Percentiles rank a stretch among this genome's conserved stretches.
phyloP scores from a whole-genome alignment of 2,113 vertebrate species.

The Ptilonorhynchus violaceus region DNA sequence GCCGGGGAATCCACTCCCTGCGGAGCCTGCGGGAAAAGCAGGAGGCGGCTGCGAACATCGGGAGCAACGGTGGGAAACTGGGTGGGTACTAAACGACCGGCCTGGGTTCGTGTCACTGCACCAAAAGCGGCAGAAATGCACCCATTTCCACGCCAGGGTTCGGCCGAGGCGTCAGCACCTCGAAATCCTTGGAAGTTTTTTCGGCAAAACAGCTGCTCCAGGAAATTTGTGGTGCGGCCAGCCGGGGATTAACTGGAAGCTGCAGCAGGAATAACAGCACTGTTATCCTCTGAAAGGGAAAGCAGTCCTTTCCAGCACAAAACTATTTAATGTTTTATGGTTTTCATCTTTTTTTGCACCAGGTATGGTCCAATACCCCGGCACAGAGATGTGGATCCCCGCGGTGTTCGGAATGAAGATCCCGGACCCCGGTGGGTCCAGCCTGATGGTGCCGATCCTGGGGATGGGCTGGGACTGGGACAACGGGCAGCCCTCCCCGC shows the following conservation, averaged over 20 bases:
- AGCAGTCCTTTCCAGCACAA: neutral
- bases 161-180: neutral
- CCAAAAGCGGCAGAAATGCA: neutral
- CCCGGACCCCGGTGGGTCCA: slow-evolving; percentile 84
- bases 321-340: neutral
- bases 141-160: neutral
- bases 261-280: neutral
- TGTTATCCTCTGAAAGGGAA: neutral
- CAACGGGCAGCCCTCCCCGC: slow-evolving; percentile 63
- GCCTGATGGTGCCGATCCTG: slow-evolving; percentile 82
- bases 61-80: slow-evolving; percentile 70
- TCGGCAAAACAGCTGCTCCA: neutral
- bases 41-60: slow-evolving; percentile 56
- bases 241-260: neutral
- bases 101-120: neutral
- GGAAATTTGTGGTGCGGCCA: neutral
- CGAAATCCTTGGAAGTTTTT: neutral
- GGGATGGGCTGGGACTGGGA: slow-evolving; percentile 75
- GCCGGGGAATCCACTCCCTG: slow-evolving; percentile 73
- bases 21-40: slow-evolving; percentile 71
- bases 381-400: slow-evolving; percentile 73
- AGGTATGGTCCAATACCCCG: slow-evolving; percentile 79
- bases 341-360: neutral
- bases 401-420: slow-evolving; percentile 86
- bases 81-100: slow-evolving; percentile 55